A percentile compares a stretch with the other conserved stretches of the same genome.
phyloP scores from a whole-genome alignment of 2,113 vertebrate genomes.

The Ancistrus triradiatus region DNA sequence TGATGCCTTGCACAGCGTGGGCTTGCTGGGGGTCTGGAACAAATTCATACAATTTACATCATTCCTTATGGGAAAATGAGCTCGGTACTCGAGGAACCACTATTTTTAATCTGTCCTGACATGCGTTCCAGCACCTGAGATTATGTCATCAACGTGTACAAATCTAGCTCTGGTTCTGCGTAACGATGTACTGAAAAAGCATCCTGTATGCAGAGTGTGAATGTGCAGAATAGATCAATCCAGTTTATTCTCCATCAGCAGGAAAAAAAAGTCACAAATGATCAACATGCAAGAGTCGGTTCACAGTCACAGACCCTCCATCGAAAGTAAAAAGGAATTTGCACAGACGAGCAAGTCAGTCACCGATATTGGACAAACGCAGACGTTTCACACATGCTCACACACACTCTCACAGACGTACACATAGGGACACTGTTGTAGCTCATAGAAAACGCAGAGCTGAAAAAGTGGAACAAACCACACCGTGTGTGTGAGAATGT shows the following conservation, averaged over 20 bases:
- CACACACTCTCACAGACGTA: slow-evolving; percentile 26
- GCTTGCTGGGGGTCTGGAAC: too few relatives aligned
- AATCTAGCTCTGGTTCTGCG: too few relatives aligned
- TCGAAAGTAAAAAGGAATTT: slow-evolving; percentile 39
- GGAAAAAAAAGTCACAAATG: slow-evolving; percentile 41
- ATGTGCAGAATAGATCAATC: slow-evolving; percentile 35
- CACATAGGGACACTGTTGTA: slow-evolving; percentile 36
- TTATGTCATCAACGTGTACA: too few relatives aligned
- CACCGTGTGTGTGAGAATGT: slow-evolving; percentile 19
- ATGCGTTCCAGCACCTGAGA: too few relatives aligned
- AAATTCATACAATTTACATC: too few relatives aligned
- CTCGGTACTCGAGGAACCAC: too few relatives aligned
- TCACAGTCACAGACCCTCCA: slow-evolving; percentile 37
- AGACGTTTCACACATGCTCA: slow-evolving; percentile 39
- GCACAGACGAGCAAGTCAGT: slow-evolving; percentile 44
- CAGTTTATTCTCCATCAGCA: slow-evolving; percentile 48
- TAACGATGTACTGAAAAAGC: neutral
- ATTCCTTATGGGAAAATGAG: too few relatives aligned
- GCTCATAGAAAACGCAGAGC: slow-evolving; percentile 31
- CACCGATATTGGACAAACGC: slow-evolving; percentile 58
- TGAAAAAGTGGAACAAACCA: slow-evolving; percentile 14
- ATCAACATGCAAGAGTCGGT: slow-evolving; percentile 45
- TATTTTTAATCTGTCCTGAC: too few relatives aligned
- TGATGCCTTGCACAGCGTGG: too few relatives aligned
- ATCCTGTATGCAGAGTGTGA: neutral